phyloP scores from a whole-genome alignment of 1,140 invertebrate species.

The Drosophila tsacasi region DNA sequence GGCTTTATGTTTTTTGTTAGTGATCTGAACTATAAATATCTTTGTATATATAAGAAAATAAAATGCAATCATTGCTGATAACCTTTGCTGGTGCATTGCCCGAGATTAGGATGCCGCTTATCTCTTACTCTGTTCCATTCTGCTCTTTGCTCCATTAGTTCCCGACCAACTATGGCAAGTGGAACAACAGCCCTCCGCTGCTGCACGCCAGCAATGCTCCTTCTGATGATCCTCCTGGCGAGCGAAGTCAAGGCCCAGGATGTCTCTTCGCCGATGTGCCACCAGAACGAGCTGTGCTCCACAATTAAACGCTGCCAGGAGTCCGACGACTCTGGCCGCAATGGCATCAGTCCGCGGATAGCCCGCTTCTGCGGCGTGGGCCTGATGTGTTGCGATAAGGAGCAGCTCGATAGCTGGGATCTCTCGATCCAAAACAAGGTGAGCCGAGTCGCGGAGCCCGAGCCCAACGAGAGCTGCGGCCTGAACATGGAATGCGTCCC shows the following conservation, averaged over 20 bases:
- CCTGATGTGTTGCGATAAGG: slow-evolving; percentile 53
- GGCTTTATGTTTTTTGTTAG: not conserved
- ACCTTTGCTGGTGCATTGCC: slow-evolving; percentile 26
- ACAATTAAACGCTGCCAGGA: slow-evolving; percentile 43
- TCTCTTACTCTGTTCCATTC: slow-evolving; percentile 9
- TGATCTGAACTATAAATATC: not conserved
- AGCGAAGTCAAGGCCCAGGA: slow-evolving; percentile 23
- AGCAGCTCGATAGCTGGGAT: slow-evolving; percentile 60
- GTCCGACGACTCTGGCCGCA: slow-evolving; percentile 56
- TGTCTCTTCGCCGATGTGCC: slow-evolving; percentile 18
- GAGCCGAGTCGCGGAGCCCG: slow-evolving; percentile 16
- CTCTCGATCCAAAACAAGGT: not conserved
- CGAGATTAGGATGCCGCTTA: slow-evolving; percentile 17
- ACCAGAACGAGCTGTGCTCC: slow-evolving; percentile 46
- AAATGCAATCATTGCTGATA: slow-evolving; percentile 10
- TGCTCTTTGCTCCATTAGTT: slow-evolving; percentile 11
- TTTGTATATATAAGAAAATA: too few relatives aligned
- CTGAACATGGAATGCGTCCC: slow-evolving; percentile 66
- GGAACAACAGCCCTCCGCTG: not conserved
- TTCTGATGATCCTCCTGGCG: slow-evolving; percentile 21
- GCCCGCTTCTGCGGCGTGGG: slow-evolving; percentile 33
- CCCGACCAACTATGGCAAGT: not conserved
- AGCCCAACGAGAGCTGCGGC: slow-evolving; percentile 60
- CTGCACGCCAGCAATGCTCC: not conserved
- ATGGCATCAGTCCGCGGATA: slow-evolving; percentile 48